Base-by-base conservation (phyloP, 2,797 vertebrate genomes). In the Lepilemur septentrionalis region DNA sequence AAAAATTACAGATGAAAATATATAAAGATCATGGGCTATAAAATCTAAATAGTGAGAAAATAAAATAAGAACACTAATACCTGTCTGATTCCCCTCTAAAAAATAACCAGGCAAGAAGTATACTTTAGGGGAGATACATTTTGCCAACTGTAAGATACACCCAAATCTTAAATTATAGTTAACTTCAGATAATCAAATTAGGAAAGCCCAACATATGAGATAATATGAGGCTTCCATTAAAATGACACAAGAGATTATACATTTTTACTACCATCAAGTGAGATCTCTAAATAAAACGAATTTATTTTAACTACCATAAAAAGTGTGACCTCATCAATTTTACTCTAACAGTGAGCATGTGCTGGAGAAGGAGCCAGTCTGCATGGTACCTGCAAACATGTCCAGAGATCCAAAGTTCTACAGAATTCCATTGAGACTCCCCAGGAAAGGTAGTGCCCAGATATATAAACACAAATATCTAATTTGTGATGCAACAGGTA, bases 41-140 rank as follows among this genome's bases (percentile, higher is more conserved):
- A 97, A 95, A 92, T 25, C 61, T 50, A 82, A 94, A 95, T 43
- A 72, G 6, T 57, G 28, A 89, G 48, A 93, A 94, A 91, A 93
- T 87, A 89, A 94, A 92, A 90, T 76, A 52, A 83, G 32, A 75
- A 78, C 13, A 79, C 13, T 8, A 94, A 18, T 84, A 93, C 69
- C 67, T 82, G 12, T 92, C 41, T 88, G 12, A 86, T 61, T 93
- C 15, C 79, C 57, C 70, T 65, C 18, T 50, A 92, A 93, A 95
- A 87, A 23, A 35, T 35, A 86, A 78, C 41, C 17, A 87, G 32
- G 22, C 17, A 94, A 76, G 59, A 92, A 93, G 32, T 59, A 5
- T 85, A 55, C 25, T 38, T 81, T 17, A 63, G 32, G 7, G 15
- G 2, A 93, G 15, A 90, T 52, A 30, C 57, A 88, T 65, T 67